These are phyloP conservation scores for Podarcis lilfordi DNA, from an alignment of 2,797 vertebrate genomes.

Conservation along the genomic window DNA sequence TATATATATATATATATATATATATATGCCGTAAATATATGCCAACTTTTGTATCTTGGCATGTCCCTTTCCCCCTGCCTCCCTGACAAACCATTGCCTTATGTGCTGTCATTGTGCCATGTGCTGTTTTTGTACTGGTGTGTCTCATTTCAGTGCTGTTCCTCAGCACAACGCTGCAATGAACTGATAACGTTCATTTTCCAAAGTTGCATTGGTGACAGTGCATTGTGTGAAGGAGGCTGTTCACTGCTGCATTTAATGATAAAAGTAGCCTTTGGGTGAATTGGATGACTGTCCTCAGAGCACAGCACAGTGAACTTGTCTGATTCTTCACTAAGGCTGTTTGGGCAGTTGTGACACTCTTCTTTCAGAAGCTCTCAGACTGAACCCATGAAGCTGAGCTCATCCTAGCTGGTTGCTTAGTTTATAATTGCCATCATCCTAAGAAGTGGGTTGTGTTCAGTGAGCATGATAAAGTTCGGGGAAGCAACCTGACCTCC, in stretches of 20 bases:
- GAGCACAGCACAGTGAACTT: constrained; percentile 56
- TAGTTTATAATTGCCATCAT: background rate
- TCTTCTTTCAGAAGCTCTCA: constrained; percentile 18
- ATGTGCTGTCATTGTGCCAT: constrained; percentile 37
- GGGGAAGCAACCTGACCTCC: background rate
- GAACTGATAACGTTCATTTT: constrained; percentile 1
- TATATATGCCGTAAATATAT: too few species aligned
- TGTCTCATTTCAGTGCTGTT: constrained; percentile 32
- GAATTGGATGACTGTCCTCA: background rate
- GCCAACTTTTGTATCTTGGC: background rate
- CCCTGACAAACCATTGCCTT: background rate
- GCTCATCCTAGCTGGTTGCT: constrained; percentile 23
- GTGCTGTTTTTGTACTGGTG: constrained; percentile 33
- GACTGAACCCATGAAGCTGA: constrained; percentile 38
- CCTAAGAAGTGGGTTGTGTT: background rate
- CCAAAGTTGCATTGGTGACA: constrained; percentile 37
- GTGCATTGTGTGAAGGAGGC: constrained; percentile 32
- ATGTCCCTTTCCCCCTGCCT: background rate
- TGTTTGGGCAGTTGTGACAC: constrained; percentile 51
- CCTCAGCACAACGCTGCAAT: constrained; percentile 39
- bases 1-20: too few species aligned
- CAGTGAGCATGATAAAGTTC: background rate
- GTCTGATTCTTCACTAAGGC: constrained; percentile 51
- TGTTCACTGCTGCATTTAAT: background rate
- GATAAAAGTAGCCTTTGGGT: constrained; percentile 34